These are phyloP conservation scores for Drosophila lacertosa DNA, from an alignment of 1,140 invertebrate species.

Conservation along the genomic window DNA sequence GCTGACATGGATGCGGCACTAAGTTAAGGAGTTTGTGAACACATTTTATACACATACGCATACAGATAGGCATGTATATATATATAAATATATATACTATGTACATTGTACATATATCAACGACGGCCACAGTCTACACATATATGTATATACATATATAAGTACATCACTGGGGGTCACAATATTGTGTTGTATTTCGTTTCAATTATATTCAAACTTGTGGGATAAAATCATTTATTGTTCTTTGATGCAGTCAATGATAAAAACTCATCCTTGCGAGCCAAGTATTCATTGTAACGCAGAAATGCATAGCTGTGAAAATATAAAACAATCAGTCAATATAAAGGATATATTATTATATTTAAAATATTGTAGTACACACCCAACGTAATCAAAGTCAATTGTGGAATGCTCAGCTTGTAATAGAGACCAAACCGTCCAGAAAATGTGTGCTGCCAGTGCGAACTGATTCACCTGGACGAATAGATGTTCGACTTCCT, in stretches of 20 bases:
- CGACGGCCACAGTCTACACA: constrained; percentile 65
- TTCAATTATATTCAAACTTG: constrained; percentile 16
- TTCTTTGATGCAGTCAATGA: constrained; percentile 65
- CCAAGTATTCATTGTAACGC: constrained; percentile 88
- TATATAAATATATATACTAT: constrained; percentile 61
- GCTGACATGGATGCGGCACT: constrained; percentile 59
- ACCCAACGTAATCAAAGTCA: constrained; percentile 97
- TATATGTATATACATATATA: constrained; percentile 51
- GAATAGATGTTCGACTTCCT: constrained; percentile 89
- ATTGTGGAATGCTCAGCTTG: constrained; percentile 96
- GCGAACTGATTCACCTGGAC: constrained; percentile 92
- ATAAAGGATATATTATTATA: background rate
- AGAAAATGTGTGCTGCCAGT: constrained; percentile 93
- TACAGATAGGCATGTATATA: constrained; percentile 39
- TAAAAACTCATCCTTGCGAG: constrained; percentile 84
- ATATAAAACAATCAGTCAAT: constrained; percentile 22
- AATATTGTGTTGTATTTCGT: constrained; percentile 38
- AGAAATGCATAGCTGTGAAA: constrained; percentile 88
- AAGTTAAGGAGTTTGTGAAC: constrained; percentile 59
- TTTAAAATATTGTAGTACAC: constrained; percentile 79
- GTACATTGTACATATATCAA: constrained; percentile 47
- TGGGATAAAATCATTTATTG: constrained; percentile 66
- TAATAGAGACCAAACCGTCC: constrained; percentile 96
- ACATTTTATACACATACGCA: constrained; percentile 40
- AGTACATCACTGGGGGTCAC: constrained; percentile 50